phyloP scores from a whole-genome alignment of 53 echinoderm and acorn worm genomes.

The Paelopatides confundens region DNA sequence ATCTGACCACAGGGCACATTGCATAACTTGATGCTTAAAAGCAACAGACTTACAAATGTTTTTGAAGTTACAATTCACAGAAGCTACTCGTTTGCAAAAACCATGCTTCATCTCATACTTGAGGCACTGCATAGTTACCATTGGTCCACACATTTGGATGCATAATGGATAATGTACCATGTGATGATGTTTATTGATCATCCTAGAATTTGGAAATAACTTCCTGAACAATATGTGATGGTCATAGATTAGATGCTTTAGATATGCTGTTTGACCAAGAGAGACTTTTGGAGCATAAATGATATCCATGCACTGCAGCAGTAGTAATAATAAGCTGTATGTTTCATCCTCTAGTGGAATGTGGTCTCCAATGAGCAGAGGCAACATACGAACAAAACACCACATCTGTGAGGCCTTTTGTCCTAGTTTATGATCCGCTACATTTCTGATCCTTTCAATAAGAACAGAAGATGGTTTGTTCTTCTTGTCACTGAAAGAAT shows the following conservation, averaged over 20 bases:
- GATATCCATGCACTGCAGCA: constrained; percentile 68
- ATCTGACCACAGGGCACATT: constrained; percentile 46
- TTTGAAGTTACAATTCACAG: constrained; percentile 68
- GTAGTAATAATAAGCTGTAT: constrained; percentile 55
- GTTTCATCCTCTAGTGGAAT: constrained; percentile 54
- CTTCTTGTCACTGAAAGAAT: constrained; percentile 65
- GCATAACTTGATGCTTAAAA: constrained; percentile 64
- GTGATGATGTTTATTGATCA: constrained; percentile 76
- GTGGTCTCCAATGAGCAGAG: constrained; percentile 59
- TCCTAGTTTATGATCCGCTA: constrained; percentile 70
- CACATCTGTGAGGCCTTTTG: constrained; percentile 79
- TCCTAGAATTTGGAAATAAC: constrained; percentile 37
- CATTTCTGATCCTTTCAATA: constrained; percentile 42
- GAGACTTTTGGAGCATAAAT: constrained; percentile 60
- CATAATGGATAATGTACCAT: constrained; percentile 70
- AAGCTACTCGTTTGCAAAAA: constrained; percentile 55
- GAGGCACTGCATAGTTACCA: constrained; percentile 64
- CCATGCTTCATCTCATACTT: constrained; percentile 73
- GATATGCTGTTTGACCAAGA: constrained; percentile 34
- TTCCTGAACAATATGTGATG: constrained; percentile 44
- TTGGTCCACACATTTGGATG: constrained; percentile 63
- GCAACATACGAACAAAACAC: constrained; percentile 65
- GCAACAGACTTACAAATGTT: constrained; percentile 66
- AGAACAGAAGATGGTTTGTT: constrained; percentile 52
- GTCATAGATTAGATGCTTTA: constrained; percentile 59